phyloP scores from a whole-genome alignment of 2,888 invertebrate genomes.

The Doris montereyensis region DNA sequence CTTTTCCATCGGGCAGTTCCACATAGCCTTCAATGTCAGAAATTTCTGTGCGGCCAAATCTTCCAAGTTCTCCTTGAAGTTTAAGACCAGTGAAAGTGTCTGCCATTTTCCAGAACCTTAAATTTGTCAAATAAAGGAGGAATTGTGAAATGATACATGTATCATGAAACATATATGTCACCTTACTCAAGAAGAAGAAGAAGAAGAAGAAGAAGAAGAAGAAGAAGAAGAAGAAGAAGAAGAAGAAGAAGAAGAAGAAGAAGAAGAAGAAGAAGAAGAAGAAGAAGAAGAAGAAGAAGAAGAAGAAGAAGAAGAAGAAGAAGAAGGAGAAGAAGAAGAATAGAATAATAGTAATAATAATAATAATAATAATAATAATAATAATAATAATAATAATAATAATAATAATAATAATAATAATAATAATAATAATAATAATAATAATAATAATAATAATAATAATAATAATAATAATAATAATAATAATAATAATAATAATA shows the following conservation, averaged over 20 bases:
- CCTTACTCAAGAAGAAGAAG: not conserved
- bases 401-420: not conserved
- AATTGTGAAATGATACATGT: not conserved
- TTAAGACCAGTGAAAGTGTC: constrained; percentile 92
- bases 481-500: too few relatives aligned
- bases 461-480: too few relatives aligned
- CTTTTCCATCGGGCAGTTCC: constrained; percentile 90
- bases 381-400: not conserved
- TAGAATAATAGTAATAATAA: not conserved
- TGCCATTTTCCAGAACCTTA: constrained; percentile 95
- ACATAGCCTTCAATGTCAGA: constrained; percentile 89
- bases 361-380: not conserved
- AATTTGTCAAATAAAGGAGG: too few relatives aligned
- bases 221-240: too few relatives aligned
- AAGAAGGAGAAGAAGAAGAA: too few relatives aligned
- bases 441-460: too few relatives aligned
- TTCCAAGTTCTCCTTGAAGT: constrained; percentile 88
- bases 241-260: too few relatives aligned
- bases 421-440: not conserved
- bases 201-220: too few relatives aligned
- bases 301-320: not conserved
- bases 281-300: not conserved
- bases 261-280: too few relatives aligned
- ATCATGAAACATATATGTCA: not conserved
- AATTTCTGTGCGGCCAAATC: constrained; percentile 93